Evolutionary conservation across 2,888 invertebrate genomes (phyloP), one percentile per base, ranked within the genome.

Genomic region (Serrognathus titanus): DNA sequence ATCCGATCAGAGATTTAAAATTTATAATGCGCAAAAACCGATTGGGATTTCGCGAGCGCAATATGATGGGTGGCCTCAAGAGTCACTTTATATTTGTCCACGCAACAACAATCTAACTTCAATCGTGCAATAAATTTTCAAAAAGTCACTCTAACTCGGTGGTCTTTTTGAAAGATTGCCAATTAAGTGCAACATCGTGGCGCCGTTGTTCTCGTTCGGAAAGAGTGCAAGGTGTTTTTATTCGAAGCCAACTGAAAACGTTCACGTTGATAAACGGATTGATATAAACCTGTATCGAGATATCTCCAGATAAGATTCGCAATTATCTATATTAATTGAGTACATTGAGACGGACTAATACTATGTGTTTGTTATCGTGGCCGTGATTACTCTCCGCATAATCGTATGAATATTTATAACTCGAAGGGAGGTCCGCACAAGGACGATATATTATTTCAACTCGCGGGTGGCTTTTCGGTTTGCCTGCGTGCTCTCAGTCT

Each of bases 361-460:
- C 40, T 13, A 4, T 12, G 40, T 40, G 40, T 13, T 40, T 40
- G 40, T 13, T 13, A 13, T 13, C 40, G 40, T 13, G 40, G 6
- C 11, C 12, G 11, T 13, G 11, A 40, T 40, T 40, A 40, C 40
- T 11, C 11, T 12, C 40, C 40, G 12, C 11, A 54, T 54, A 54
- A 49, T 35, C 37, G 43, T 58, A 63, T 63, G 61, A 63, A 63
- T 63, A 63, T 63, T 63, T 63, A 63, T 63, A 58, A 58, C 60
- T 52, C 58, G 51, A 60, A 58, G 63, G 60, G 60, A 60, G 60
- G 63, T 62, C 59, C 48, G 16, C 38, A 6, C 35, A 36, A 53
- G 48, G 41, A 43, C 45, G 49, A 50, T 55, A 50, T 55, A 55
- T 54, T 54, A 24, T 50, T 12, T 43, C 38, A 50, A 55, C 46